Evolutionary conservation across 2,113 vertebrate genomes (phyloP), one percentile per base, ranked within the genome.

Genomic region (Oncorhynchus mykiss): DNA sequence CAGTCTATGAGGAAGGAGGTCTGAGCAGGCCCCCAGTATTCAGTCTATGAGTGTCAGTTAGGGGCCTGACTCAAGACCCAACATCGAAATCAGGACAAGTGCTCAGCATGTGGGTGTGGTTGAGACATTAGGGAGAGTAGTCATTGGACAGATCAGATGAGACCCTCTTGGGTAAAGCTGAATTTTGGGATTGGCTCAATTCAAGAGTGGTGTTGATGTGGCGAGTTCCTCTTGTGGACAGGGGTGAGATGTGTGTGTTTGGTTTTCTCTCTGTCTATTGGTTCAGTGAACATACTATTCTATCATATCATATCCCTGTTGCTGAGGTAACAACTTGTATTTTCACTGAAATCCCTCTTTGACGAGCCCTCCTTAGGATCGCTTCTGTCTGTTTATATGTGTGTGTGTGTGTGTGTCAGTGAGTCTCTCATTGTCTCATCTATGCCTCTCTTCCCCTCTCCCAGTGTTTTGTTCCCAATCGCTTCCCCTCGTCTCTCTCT

Each of bases 251-350:
- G 74, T 70, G 70, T 57, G 25, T 74, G 20, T 71, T 16, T 13
- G 25, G 59, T 82, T 24, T 62, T 9, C 70, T 31, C 27, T 78
- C 70, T 67, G 24, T 67, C 60, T 29, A 51, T 22, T 22, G 59
- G 59, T 8, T 62, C 59, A 18, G 59, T 66, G 34, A 74, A 25
- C 16, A 54, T 16, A 54, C 72, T 6, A 51, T 74, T 70, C 39
- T 54, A 54, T 54, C 24, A 80, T 60, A 31, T 69, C 68, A 27
- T 29, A 45, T 82, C 79, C 74, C 80, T 83, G 74, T 48, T 68
- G 77, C 81, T 89, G 81, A 89, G 85, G 83, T 90, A 80, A 75
- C 67, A 62, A 57, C 66, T 77, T 84, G 72, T 77, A 77, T 84
- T 80, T 81, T 78, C 66, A 69, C 49, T 45, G 45, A 25, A 48